Conservation (phyloP, 2,113 vertebrate species). For the Microcebus lehilahytsara region DNA sequence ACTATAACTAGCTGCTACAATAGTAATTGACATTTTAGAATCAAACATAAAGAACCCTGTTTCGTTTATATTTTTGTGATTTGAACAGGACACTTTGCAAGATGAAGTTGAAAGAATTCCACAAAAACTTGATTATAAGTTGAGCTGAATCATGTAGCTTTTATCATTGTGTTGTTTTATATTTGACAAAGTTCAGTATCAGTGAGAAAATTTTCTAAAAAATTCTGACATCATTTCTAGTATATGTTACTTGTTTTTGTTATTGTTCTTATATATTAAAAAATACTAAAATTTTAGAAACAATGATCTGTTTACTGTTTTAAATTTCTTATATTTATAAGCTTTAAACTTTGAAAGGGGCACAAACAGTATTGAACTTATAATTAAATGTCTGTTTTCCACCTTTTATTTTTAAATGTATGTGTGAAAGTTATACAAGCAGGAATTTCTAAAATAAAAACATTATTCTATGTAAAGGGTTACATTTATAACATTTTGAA, state of each 20-base stretch:
- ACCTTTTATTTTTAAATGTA: constrained; percentile 51
- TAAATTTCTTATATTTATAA: constrained; percentile 22
- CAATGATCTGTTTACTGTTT: neutral
- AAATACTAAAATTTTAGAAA: constrained; percentile 27
- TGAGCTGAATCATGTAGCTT: constrained; percentile 27
- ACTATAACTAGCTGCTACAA: constrained; percentile 33
- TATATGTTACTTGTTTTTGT: neutral
- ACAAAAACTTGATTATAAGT: constrained; percentile 48
- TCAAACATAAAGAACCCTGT: neutral
- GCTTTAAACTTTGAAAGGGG: constrained; percentile 19
- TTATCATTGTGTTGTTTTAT: constrained; percentile 40
- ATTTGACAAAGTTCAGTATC: neutral
- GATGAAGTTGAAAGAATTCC: constrained; percentile 36
- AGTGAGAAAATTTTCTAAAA: neutral
- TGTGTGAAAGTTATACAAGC: constrained; percentile 14
- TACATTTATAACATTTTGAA: constrained; percentile 27
- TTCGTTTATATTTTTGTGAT: neutral
- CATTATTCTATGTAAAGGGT: constrained; percentile 35
- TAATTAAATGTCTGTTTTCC: constrained; percentile 33
- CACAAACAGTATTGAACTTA: neutral
- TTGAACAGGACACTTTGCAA: constrained; percentile 30
- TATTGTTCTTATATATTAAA: constrained; percentile 37
- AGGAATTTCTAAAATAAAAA: constrained; percentile 42
- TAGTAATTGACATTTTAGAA: constrained; percentile 34
- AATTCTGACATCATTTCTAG: constrained; percentile 3